Evolutionary conservation across 2,888 invertebrate species (phyloP), one percentile per base, ranked within the genome.

Genomic region (Drosophila vallismaia): DNA sequence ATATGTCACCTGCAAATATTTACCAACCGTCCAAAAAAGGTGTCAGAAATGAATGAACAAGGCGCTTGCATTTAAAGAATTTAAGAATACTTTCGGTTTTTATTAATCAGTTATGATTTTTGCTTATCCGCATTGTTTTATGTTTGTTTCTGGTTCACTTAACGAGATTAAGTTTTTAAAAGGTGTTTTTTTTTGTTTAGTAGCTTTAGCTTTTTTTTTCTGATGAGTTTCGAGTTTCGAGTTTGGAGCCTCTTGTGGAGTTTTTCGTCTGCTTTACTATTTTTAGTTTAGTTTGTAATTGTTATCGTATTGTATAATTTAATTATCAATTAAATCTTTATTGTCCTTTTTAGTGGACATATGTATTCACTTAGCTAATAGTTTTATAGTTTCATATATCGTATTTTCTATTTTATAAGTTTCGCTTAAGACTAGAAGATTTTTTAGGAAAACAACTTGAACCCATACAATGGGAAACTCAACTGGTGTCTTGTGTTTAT

Each of bases 321-420:
- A 19, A 19, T 19, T 19, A 19, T 67, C 66, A 66, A 69, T 75
- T 77, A 74, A 82, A 79, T 59, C 77, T 86, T 88, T 89, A 85
- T 89, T 88, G 89, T 89, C 89, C 88, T 63, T 71, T 71, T 75
- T 51, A 77, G 73, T 88, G 89, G 88, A 89, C 88, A 88, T 86
- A 77, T 77, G 53, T 46, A 58, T 62, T 59, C 74, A 40, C 77
- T 88, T 80, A 79, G 60, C 75, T 80, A 76, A 74, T 75, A 79
- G 78, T 79, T 71, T 66, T 58, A 45, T 77, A 38, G 73, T 70
- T 46, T 55, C 57, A 57, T 36, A 31, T 63, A 57, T 52, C 53
- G 45, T 58, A 58, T 62, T 24, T 2, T 48, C 54, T 71, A 62
- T 48, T 33, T 57, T 70, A 68, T 51, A 68, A 44, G 59, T 59